Evolutionary conservation across 2,113 vertebrate species (phyloP).

Genomic region (Sigmodon hispidus): DNA sequence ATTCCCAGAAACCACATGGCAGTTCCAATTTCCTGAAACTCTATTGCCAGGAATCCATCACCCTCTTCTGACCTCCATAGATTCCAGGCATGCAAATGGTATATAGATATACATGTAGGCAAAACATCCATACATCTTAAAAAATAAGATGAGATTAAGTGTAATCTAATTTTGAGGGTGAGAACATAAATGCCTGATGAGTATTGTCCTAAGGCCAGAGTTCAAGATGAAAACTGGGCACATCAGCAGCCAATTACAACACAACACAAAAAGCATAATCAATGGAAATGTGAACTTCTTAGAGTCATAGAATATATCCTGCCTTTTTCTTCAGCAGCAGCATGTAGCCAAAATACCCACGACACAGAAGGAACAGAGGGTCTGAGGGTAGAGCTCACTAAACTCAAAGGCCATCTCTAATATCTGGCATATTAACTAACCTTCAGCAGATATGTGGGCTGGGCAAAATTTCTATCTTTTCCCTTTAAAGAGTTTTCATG

Average conservation of each 20-base stretch:
- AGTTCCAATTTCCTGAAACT: neutral
- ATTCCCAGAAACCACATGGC: neutral
- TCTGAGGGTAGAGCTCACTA: neutral
- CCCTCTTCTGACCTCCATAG: neutral
- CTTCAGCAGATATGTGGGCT: neutral
- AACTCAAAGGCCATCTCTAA: neutral
- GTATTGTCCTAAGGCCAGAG: neutral
- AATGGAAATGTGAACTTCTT: neutral
- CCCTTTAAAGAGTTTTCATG: constrained; percentile 10
- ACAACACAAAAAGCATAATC: neutral
- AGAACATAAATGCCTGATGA: neutral
- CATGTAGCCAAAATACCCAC: neutral
- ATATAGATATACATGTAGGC: neutral
- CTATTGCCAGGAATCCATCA: neutral
- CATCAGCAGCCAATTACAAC: neutral
- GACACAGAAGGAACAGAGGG: neutral
- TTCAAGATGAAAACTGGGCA: neutral
- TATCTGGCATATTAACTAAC: neutral
- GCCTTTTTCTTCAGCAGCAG: neutral
- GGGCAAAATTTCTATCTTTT: neutral
- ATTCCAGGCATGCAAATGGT: neutral
- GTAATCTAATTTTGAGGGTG: neutral
- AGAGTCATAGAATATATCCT: neutral
- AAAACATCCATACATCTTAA: neutral
- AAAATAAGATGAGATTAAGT: neutral